Evolutionary conservation across 2,113 vertebrate species (phyloP), one percentile per base, ranked within the genome.

Genomic region (Saccopteryx leptura): DNA sequence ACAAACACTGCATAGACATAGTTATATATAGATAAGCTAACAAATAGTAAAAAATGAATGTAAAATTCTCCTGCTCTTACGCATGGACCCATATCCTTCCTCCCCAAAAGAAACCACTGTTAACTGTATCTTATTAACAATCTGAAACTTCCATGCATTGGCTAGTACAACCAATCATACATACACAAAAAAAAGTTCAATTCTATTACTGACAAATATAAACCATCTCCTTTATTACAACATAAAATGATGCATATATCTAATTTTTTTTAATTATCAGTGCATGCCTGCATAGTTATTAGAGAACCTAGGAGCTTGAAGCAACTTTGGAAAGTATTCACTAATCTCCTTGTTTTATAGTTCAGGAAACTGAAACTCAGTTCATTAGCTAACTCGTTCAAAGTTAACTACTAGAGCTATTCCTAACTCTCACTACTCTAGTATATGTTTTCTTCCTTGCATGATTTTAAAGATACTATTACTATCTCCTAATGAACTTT

Each of bases 1-100:
- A 26, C 39, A 72, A 54, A 78, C 33, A 33, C 33, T 69, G n/a
- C 31, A 69, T 69, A 4, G n/a, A 19, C 68, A 69, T 69, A 69
- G n/a, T 69, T 63, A 63, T 63, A 63, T 15, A 31, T 9, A 69
- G 33, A 56, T 10, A 19, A 72, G 50, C 26, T 79, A 92, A 93
- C 39, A 84, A 31, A 93, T n/a, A 89, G 54, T 72, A 89, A 89
- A 92, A 88, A 88, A 82, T 81, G 23, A 89, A 85, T 78, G 11
- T 52, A 95, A 94, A 97, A 82, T 68, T 90, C n/a, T 92, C 86
- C 80, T 10, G 72, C 21, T 84, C 48, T 71, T 46, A 83, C 9
- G 23, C 48, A 86, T 7, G 68, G 63, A 85, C 24, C 12, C 14
- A 72, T 28, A 89, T 31, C 65, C 46, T 26, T 72, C 61, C 7